Percentiles rank a stretch among this genome's conserved stretches.
Conservation (phyloP, 2,113 vertebrate species). For the Tympanuchus pallidicinctus region DNA sequence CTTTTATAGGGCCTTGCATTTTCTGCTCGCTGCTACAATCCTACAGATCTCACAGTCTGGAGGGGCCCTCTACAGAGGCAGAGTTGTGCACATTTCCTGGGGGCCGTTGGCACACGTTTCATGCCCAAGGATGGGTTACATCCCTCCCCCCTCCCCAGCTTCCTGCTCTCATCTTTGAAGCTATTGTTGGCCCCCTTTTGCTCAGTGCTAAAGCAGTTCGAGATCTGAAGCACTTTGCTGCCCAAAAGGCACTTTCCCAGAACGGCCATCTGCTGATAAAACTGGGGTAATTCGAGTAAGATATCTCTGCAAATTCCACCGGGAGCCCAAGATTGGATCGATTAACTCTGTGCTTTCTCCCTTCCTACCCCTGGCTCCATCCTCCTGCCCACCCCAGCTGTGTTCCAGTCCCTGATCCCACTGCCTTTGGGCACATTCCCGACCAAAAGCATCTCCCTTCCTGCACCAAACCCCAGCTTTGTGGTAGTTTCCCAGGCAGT, state of each 20-base stretch:
- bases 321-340: slow-evolving; percentile 80
- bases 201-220: slow-evolving; percentile 73
- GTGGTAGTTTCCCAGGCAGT: slow-evolving; percentile 72
- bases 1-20: background rate
- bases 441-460: slow-evolving; percentile 52
- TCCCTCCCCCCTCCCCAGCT: background rate
- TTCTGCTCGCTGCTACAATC: background rate
- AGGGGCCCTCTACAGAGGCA: background rate
- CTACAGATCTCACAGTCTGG: background rate
- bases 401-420: slow-evolving; percentile 21
- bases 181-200: slow-evolving; percentile 38
- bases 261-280: slow-evolving; percentile 76
- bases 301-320: slow-evolving; percentile 71
- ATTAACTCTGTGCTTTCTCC: slow-evolving; percentile 79
- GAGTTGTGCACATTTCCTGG: background rate
- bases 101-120: background rate
- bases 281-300: slow-evolving; percentile 78
- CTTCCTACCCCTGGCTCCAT: slow-evolving; percentile 59
- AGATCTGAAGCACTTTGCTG: slow-evolving; percentile 52
- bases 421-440: slow-evolving; percentile 63
- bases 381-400: slow-evolving; percentile 12
- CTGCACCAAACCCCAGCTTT: slow-evolving; percentile 52
- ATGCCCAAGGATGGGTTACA: background rate
- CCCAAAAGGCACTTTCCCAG: slow-evolving; percentile 77
- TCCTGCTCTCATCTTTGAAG: slow-evolving; percentile 35